Conservation (phyloP, 2,797 vertebrate species). For the Aplochiton taeniatus region DNA sequence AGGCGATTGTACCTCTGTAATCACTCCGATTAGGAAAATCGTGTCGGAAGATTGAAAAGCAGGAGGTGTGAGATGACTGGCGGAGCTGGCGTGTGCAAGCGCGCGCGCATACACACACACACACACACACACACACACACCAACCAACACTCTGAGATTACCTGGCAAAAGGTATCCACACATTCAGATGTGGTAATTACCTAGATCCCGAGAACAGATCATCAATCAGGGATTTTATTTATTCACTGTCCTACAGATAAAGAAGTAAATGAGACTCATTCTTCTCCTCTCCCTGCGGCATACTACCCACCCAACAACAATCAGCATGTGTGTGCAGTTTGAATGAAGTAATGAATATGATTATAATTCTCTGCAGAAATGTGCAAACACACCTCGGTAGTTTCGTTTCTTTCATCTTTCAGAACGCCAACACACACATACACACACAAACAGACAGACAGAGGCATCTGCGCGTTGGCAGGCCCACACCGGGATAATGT, state of each 20-base stretch:
- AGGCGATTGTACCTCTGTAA: constrained; percentile 35
- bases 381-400: background rate
- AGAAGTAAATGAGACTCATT: constrained; percentile 27
- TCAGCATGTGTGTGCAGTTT: constrained; percentile 41
- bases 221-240: constrained; percentile 29
- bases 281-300: constrained; percentile 20
- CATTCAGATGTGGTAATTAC: constrained; percentile 27
- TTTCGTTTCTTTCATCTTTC: background rate
- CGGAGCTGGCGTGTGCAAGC: background rate
- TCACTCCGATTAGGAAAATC: constrained; percentile 40
- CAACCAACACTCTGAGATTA: constrained; percentile 12
- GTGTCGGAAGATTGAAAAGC: constrained; percentile 39
- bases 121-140: constrained; percentile 3
- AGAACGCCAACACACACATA: constrained; percentile 2
- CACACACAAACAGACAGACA: background rate
- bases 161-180: constrained; percentile 16
- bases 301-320: constrained; percentile 30
- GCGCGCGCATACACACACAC: background rate
- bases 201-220: constrained; percentile 28
- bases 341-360: constrained; percentile 48
- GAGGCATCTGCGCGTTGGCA: background rate
- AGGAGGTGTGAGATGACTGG: constrained; percentile 32
- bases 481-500: background rate
- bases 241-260: constrained; percentile 27
- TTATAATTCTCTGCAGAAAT: constrained; percentile 48